Evolutionary conservation across 2,888 invertebrate genomes (phyloP).

Genomic region (Panzeria rudis): DNA sequence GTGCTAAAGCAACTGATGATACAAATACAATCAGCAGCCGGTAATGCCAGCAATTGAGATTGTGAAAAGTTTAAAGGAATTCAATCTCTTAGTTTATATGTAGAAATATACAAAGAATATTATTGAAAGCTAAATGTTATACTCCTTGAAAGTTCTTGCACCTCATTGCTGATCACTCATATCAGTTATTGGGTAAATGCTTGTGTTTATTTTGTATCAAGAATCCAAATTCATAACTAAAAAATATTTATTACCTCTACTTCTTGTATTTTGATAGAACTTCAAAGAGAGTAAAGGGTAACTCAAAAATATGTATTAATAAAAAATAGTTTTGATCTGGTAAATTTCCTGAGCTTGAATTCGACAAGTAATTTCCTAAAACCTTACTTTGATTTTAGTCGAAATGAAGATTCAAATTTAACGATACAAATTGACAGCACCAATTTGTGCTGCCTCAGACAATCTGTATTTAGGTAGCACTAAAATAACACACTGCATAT

Average conservation of each 20-base stretch:
- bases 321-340: not conserved
- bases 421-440: not conserved
- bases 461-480: too few species aligned
- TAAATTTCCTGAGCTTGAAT: not conserved
- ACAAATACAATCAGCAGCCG: conserved; percentile 44
- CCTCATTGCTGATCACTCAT: conserved; percentile 49
- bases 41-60: conserved; percentile 1
- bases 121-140: not conserved
- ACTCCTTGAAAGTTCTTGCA: conserved; percentile 17
- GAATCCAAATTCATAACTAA: conserved; percentile 43
- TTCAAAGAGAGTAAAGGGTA: conserved; percentile 40
- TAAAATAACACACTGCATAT: too few species aligned
- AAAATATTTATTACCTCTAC: conserved; percentile 46
- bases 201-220: conserved; percentile 52
- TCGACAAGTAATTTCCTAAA: too few species aligned
- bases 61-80: conserved; percentile 30
- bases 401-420: not conserved
- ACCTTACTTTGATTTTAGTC: not conserved
- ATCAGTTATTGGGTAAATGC: conserved; percentile 49
- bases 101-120: not conserved
- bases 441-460: too few species aligned
- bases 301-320: not conserved
- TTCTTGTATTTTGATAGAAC: conserved; percentile 19
- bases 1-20: conserved; percentile 11
- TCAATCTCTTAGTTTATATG: not conserved